phyloP scores from a whole-genome alignment of 2,797 vertebrate species.

The Eptatretus atami region DNA sequence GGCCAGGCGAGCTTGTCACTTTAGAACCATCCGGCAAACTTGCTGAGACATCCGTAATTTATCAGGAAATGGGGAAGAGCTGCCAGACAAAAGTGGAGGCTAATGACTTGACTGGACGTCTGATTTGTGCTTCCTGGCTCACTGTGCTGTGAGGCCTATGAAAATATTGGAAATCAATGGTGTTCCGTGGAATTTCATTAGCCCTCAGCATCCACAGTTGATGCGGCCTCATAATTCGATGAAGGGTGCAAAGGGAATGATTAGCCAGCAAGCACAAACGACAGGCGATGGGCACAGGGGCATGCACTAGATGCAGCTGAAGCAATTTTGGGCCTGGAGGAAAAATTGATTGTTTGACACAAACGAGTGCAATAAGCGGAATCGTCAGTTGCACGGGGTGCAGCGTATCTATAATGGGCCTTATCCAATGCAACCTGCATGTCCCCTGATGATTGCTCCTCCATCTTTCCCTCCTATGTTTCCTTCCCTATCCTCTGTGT shows the following conservation, averaged over 20 bases:
- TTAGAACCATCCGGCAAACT: constrained; percentile 48
- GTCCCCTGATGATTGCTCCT: neutral
- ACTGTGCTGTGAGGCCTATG: constrained; percentile 70
- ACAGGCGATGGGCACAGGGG: constrained; percentile 26
- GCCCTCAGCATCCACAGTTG: constrained; percentile 88
- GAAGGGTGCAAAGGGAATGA: constrained; percentile 96
- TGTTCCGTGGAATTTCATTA: constrained; percentile 98
- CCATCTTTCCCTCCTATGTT: neutral
- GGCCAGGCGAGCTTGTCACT: constrained; percentile 29
- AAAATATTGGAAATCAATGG: constrained; percentile 98
- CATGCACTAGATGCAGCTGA: constrained; percentile 48
- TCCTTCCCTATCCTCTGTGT: neutral
- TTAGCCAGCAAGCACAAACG: constrained; percentile 59
- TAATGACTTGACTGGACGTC: constrained; percentile 80
- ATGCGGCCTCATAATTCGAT: constrained; percentile 98
- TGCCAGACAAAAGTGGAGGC: constrained; percentile 56
- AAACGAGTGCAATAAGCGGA: constrained; percentile 1
- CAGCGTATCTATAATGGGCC: constrained; percentile 1
- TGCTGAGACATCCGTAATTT: constrained; percentile 56
- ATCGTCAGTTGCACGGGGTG: constrained; percentile 1
- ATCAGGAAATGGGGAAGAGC: constrained; percentile 53
- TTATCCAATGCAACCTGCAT: neutral
- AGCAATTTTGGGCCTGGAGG: constrained; percentile 66
- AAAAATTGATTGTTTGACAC: constrained; percentile 17
- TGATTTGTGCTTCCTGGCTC: constrained; percentile 79